Base-by-base conservation (phyloP, 1,140 invertebrate genomes). In the Andricus grossulariae region DNA sequence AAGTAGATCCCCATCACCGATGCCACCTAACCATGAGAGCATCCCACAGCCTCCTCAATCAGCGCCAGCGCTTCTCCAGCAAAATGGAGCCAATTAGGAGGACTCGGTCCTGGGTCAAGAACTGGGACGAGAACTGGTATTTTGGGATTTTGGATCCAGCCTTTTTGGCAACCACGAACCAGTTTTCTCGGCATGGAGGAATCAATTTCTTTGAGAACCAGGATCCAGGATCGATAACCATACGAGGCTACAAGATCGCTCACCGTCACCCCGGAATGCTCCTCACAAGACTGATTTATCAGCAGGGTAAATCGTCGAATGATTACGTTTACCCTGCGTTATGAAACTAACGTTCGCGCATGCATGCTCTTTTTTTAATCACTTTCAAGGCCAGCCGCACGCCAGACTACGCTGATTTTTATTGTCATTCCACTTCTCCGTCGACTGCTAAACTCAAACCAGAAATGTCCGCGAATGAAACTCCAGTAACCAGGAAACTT, bases 51-150 rank as follows among this genome's bases (percentile, higher is more conserved):
- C 86, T 18, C 82, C 89, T 0, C 90, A 91, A 21, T 90, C 90
- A 32, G 84, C 87, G n/a, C 88, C 90, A 0, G 85, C 89, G 76
- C 80, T 90, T 45, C 81, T 91, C 0, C 90, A 91, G 51, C 90
- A 91, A 66, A 91, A 91, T 70, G 90, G 90, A 13, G 82, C 89
- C 71, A 89, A 90, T 82, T 91, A 85, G 84, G 81, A 77, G 72
- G 60, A 32, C 19, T 3, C 11, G 0, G 19, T 12, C 39, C 39
- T 45, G 39, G 39, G 39, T 45, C 39, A 45, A 45, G 39, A 45
- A 45, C 39, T 45, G 39, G 39, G 7, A 45, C 51, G 49, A 11
- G 70, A n/a, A 76, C 13, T 50, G 18, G 66, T 49, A 71, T 49
- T 50, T 72, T 18, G 19, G 66, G 45, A 32, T 39, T 54, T 49